Percentiles rank a stretch among this genome's conserved stretches.
phyloP scores from a whole-genome alignment of 2,888 invertebrate species.

The Watsonalla binaria region DNA sequence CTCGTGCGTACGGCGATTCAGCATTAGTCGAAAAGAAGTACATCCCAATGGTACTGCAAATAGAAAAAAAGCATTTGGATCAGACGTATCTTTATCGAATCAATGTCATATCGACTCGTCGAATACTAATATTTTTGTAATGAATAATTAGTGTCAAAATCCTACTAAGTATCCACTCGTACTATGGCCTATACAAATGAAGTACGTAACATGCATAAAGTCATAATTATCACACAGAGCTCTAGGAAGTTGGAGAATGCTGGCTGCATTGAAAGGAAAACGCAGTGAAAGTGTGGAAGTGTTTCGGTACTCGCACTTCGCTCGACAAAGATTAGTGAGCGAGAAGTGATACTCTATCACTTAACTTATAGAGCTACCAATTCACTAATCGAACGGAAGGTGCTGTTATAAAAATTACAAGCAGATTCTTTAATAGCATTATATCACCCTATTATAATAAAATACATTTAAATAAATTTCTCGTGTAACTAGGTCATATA shows the following conservation, averaged over 20 bases:
- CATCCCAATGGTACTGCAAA: constrained; percentile 64
- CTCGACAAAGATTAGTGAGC: constrained; percentile 11
- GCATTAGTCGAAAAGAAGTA: constrained; percentile 72
- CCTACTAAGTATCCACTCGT: background rate
- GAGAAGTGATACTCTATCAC: background rate
- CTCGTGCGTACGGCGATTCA: constrained; percentile 59
- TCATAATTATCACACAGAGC: constrained; percentile 14
- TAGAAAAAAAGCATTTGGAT: constrained; percentile 6
- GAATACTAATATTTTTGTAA: no score
- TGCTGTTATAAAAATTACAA: no score
- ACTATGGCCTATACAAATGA: background rate
- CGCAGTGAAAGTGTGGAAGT: constrained; percentile 46
- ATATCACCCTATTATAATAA: no score
- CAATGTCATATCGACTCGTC: background rate
- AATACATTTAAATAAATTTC: no score
- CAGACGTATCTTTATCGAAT: background rate
- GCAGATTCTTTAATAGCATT: no score
- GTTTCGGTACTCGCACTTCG: constrained; percentile 36
- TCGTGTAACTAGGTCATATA: no score
- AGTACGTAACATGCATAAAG: background rate
- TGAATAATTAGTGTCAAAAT: no score
- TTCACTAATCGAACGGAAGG: no score
- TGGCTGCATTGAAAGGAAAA: constrained; percentile 24
- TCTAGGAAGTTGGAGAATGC: constrained; percentile 15
- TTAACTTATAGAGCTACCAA: no score